Evolutionary conservation across 2,113 vertebrate genomes (phyloP).

Genomic region (Hyla sarda): DNA sequence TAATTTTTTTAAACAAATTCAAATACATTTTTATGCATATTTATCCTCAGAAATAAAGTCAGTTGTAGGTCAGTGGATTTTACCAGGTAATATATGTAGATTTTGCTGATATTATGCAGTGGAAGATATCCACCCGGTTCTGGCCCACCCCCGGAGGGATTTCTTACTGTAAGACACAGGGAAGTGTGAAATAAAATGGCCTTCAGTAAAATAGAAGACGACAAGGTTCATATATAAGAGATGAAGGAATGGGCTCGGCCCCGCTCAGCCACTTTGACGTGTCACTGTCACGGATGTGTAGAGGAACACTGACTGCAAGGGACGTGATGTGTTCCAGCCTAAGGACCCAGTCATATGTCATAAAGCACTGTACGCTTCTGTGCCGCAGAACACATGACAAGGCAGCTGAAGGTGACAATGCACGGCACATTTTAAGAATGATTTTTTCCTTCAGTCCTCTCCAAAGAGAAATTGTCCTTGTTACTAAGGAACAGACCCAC

Average conservation of each 20-base stretch:
- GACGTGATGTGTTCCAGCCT: constrained; percentile 28
- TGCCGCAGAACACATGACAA: not conserved
- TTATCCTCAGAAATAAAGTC: no score
- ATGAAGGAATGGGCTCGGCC: not conserved
- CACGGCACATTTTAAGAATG: not conserved
- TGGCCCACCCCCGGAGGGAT: not conserved
- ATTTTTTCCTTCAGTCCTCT: not conserved
- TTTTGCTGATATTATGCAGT: no score
- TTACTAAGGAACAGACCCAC: not conserved
- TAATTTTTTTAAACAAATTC: no score
- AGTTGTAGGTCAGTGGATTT: no score
- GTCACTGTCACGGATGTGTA: constrained; percentile 26
- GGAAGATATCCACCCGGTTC: no score
- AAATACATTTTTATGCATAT: no score
- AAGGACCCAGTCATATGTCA: constrained; percentile 26
- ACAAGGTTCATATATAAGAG: not conserved
- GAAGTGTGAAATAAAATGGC: not conserved
- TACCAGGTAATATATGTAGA: no score
- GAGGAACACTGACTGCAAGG: constrained; percentile 32
- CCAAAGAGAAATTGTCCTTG: not conserved
- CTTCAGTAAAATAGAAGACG: not conserved
- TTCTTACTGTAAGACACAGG: not conserved
- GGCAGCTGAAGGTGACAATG: constrained; percentile 36
- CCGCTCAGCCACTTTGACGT: not conserved
- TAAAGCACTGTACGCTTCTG: not conserved